Evolutionary conservation across 2,888 invertebrate species (phyloP).

Genomic region (Rhagium mordax): DNA sequence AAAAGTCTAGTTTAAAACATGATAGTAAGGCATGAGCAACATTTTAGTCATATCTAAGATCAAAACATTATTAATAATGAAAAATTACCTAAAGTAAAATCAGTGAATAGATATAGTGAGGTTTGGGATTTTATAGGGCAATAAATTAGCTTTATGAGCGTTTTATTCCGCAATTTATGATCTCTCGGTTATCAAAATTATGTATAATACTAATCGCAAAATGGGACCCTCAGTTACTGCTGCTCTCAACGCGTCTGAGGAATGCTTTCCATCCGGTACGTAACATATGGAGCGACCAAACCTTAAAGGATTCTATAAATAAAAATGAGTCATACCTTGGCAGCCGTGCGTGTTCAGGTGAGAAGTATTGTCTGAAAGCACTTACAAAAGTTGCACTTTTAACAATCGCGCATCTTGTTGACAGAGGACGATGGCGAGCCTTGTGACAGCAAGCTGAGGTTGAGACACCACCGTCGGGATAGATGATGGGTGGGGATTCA

Average conservation of each 20-base stretch:
- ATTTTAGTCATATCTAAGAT: neutral
- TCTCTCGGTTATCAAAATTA: constrained; percentile 21
- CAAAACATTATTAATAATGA: neutral
- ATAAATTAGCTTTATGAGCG: constrained; percentile 27
- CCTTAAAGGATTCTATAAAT: constrained; percentile 30
- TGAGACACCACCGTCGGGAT: constrained; percentile 64
- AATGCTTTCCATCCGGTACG: neutral
- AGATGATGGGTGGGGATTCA: constrained; percentile 60
- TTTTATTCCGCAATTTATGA: constrained; percentile 27
- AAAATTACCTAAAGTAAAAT: constrained; percentile 2
- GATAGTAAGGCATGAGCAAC: neutral
- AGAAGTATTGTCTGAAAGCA: constrained; percentile 36
- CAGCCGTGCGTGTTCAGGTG: constrained; percentile 26
- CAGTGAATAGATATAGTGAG: neutral
- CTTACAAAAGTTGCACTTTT: constrained; percentile 55
- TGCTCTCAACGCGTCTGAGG: constrained; percentile 2
- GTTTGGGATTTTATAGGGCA: constrained; percentile 9
- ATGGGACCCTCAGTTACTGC: constrained; percentile 2
- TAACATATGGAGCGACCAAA: constrained; percentile 30
- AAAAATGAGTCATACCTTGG: constrained; percentile 33
- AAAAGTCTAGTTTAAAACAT: neutral
- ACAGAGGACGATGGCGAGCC: constrained; percentile 64
- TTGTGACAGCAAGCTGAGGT: constrained; percentile 63
- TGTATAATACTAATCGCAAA: constrained; percentile 15
- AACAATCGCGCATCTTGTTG: constrained; percentile 66